Evolutionary conservation across 1,140 invertebrate species (phyloP).

Genomic region (Drosophila sucinea): DNA sequence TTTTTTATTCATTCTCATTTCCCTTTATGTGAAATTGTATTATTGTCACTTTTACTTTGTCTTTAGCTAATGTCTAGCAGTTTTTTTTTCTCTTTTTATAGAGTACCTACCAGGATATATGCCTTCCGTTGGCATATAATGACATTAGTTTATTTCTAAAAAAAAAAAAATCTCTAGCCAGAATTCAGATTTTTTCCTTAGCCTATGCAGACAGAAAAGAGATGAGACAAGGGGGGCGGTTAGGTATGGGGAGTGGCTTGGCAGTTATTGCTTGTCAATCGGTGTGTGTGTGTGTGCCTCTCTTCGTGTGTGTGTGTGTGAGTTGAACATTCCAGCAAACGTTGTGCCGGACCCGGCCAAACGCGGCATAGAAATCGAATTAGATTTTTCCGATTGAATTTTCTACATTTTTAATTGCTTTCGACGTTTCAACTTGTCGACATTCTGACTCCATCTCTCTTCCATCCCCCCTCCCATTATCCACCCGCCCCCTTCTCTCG

Average conservation of each 20-base stretch:
- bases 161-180: constrained; percentile 42
- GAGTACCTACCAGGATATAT: constrained; percentile 53
- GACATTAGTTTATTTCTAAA: constrained; percentile 77
- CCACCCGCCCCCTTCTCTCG: neutral
- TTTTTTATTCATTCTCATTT: constrained; percentile 44
- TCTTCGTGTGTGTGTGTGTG: constrained; percentile 20
- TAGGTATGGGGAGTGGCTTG: constrained; percentile 23
- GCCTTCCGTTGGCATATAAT: constrained; percentile 65
- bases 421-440: constrained; percentile 80
- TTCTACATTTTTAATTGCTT: constrained; percentile 82
- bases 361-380: constrained; percentile 80
- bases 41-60: constrained; percentile 65
- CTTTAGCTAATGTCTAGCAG: constrained; percentile 25
- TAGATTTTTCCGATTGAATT: constrained; percentile 82
- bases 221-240: neutral
- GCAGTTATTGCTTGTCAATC: constrained; percentile 68
- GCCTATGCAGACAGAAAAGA: constrained; percentile 47
- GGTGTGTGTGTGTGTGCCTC: constrained; percentile 10
- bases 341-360: constrained; percentile 67
- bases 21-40: constrained; percentile 58
- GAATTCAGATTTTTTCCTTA: constrained; percentile 72
- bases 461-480: neutral
- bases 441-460: constrained; percentile 21
- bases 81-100: constrained; percentile 26
- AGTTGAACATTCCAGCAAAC: constrained; percentile 63